phyloP scores from a whole-genome alignment of 2,888 invertebrate genomes.

The Hermaeophaga mercurialis region DNA sequence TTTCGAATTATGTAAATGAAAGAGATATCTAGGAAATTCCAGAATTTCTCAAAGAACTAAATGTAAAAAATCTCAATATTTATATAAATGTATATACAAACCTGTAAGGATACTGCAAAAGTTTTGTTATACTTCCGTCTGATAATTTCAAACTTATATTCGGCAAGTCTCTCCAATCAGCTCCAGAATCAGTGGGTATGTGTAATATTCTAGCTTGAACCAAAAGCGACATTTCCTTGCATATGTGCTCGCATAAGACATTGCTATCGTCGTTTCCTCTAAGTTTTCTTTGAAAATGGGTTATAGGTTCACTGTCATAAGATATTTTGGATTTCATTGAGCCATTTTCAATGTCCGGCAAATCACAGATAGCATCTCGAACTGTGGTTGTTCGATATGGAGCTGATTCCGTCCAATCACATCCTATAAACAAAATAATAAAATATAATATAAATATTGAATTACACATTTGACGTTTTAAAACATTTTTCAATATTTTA shows the following conservation, averaged over 20 bases:
- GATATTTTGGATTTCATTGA: slow-evolving; percentile 70
- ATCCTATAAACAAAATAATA: slow-evolving; percentile 53
- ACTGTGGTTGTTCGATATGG: slow-evolving; percentile 78
- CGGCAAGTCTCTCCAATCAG: slow-evolving; percentile 87
- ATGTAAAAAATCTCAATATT: too few species aligned
- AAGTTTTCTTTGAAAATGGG: slow-evolving; percentile 77
- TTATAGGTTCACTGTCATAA: slow-evolving; percentile 72
- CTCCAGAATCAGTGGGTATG: slow-evolving; percentile 74
- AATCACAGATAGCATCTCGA: slow-evolving; percentile 81
- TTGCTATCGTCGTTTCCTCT: slow-evolving; percentile 55
- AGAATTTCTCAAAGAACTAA: too few species aligned
- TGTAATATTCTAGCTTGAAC: slow-evolving; percentile 78
- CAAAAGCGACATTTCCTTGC: slow-evolving; percentile 82
- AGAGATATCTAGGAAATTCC: too few species aligned
- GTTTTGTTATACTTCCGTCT: slow-evolving; percentile 71
- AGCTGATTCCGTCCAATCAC: slow-evolving; percentile 70
- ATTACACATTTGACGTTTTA: too few species aligned
- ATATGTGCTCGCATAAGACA: slow-evolving; percentile 71
- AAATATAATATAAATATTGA: too few species aligned
- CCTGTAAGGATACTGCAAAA: slow-evolving; percentile 62
- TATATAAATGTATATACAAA: too few species aligned
- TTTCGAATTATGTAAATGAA: too few species aligned
- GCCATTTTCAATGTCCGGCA: slow-evolving; percentile 77
- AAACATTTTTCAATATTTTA: too few species aligned
- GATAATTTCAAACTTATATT: slow-evolving; percentile 72